Evolutionary conservation across 2,888 invertebrate species (phyloP).

Genomic region (Marasmarcha lunaedactyla): DNA sequence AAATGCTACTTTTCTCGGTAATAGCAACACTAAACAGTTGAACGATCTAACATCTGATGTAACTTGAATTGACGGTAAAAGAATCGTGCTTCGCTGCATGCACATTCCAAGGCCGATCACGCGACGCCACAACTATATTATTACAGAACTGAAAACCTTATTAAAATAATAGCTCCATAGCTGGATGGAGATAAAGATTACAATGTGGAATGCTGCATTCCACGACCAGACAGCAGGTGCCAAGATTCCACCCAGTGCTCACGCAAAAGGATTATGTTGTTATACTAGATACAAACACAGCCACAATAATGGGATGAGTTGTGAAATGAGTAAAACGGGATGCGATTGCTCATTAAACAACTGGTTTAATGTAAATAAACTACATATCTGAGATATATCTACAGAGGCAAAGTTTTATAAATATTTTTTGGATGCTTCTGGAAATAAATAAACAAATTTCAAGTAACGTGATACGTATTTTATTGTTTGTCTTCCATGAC

Average conservation of each 20-base stretch:
- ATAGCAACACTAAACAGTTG: background rate
- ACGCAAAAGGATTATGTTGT: background rate
- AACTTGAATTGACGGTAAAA: slow-evolving; percentile 18
- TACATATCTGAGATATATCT: slow-evolving; percentile 4
- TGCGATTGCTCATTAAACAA: too few species aligned
- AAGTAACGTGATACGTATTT: too few species aligned
- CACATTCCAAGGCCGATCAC: slow-evolving; percentile 46
- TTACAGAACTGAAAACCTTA: slow-evolving; percentile 39
- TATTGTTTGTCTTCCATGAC: too few species aligned
- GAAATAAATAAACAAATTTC: too few species aligned
- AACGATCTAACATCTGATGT: slow-evolving; percentile 6
- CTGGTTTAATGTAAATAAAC: background rate
- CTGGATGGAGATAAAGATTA: slow-evolving; percentile 35
- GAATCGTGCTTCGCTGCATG: slow-evolving; percentile 46
- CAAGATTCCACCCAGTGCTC: slow-evolving; percentile 18
- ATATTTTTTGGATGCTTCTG: too few species aligned
- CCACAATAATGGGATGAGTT: too few species aligned
- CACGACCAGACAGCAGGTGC: slow-evolving; percentile 23
- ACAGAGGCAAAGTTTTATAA: too few species aligned
- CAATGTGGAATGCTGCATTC: slow-evolving; percentile 39
- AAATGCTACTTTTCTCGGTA: slow-evolving; percentile 17
- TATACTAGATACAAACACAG: background rate
- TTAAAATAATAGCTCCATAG: slow-evolving; percentile 35
- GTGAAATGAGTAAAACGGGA: too few species aligned
- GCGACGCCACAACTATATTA: slow-evolving; percentile 27